A percentile compares a stretch with the other conserved stretches of the same genome.
These are phyloP conservation scores for Boloria selene DNA, from an alignment of 2,888 invertebrate genomes.

Conservation along the genomic window DNA sequence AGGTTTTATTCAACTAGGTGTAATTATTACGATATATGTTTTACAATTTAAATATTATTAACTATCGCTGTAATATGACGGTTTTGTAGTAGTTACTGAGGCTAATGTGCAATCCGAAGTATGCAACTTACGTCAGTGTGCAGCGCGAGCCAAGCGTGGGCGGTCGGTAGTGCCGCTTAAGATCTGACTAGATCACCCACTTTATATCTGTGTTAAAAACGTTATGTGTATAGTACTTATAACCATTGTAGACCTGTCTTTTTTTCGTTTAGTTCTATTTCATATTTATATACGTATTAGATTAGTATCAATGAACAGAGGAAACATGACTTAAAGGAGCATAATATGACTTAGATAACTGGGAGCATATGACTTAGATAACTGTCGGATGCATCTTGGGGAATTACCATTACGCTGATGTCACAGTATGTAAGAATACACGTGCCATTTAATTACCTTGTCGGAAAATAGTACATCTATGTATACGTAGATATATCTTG, in stretches of 20 bases:
- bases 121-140: constrained; percentile 46
- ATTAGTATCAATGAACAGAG: constrained; percentile 1
- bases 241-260: too few species aligned
- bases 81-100: constrained; percentile 9
- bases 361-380: too few species aligned
- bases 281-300: background rate
- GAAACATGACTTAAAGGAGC: too few species aligned
- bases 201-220: background rate
- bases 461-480: constrained; percentile 3
- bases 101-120: constrained; percentile 36
- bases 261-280: background rate
- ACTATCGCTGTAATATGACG: background rate
- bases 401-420: constrained; percentile 35
- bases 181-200: constrained; percentile 14
- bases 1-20: background rate
- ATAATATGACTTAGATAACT: too few species aligned
- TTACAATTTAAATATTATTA: background rate
- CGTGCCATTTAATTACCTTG: constrained; percentile 26
- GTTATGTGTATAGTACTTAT: too few species aligned
- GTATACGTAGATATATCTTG: background rate
- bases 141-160: constrained; percentile 41
- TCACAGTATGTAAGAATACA: constrained; percentile 22
- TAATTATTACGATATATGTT: background rate
- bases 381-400: constrained; percentile 22
- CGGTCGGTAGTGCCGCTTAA: constrained; percentile 36